Base-by-base conservation (phyloP, 37 sponge, comb jelly and placozoan genomes). In the Axinella damicornis region DNA sequence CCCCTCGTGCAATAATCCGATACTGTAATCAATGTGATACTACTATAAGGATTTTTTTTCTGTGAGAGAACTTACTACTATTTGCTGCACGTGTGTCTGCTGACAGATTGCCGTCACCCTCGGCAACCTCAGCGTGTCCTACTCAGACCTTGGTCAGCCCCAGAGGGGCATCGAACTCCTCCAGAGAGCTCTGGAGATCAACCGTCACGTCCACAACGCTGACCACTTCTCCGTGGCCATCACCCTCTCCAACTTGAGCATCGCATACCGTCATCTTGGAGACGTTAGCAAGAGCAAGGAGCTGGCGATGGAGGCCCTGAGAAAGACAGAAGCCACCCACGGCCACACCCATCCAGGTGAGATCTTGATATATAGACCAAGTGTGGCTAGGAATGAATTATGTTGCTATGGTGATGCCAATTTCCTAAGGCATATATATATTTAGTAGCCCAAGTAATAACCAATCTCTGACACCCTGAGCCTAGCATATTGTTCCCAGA, bases 291-390 rank as follows among this genome's bases (percentile, higher is more conserved):
- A 2, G 69, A 30, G 34, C 28, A 67, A 67, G 34, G 34, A 67
- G 34, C 2, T 25, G 31, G 69, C 69, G 5, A 2, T 28, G 12
- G 69, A 67, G 5, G 69, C 69, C 6, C 12, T 67, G 24, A 64
- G 27, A 22, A 15, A 24, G 12, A 64, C 65, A 24, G 65, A 64
- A 64, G 18, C 13, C 16, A 12, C n/a, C 11, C 65, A 64, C n/a
- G 65, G 65, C 13, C 65, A 21, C 13, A 27, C 65, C 11, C 65
- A 64, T 64, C 65, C 65, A 64, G 65, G 65, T 64, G 12, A 15
- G 27, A n/a, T n/a, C n/a, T n/a, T n/a, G n/a, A n/a, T n/a, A n/a
- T n/a, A n/a, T n/a, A n/a, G n/a, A n/a, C n/a, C n/a, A n/a, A n/a
- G n/a, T n/a, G n/a, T n/a, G n/a, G n/a, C n/a, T n/a, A n/a, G n/a